These are phyloP conservation scores for Ptyas mucosa DNA, from an alignment of 2,113 vertebrate genomes.

Conservation along the genomic window DNA sequence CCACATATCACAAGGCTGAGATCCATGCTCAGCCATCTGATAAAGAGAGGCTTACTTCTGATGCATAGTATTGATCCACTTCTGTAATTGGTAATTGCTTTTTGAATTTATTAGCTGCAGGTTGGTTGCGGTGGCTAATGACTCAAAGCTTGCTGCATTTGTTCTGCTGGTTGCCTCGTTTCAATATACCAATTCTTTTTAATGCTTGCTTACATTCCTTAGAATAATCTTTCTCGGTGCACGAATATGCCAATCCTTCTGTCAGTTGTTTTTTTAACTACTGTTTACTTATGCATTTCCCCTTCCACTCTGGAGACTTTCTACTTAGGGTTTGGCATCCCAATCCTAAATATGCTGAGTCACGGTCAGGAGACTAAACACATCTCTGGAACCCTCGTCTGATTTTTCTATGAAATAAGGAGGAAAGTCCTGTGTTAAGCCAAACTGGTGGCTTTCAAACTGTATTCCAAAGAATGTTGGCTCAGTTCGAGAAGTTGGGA, in stretches of 20 bases:
- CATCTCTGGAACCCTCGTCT: background rate
- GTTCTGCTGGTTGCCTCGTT: conserved; percentile 72
- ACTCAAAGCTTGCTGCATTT: conserved; percentile 67
- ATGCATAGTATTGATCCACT: conserved; percentile 89
- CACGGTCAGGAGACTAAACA: background rate
- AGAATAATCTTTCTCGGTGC: conserved; percentile 50
- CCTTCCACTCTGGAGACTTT: background rate
- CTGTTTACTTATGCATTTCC: conserved; percentile 10
- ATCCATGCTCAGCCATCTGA: conserved; percentile 99
- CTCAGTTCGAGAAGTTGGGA: background rate
- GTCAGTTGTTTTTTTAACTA: conserved; percentile 23
- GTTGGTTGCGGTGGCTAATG: conserved; percentile 82
- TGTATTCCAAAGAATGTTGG: background rate
- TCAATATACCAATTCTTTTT: conserved; percentile 54
- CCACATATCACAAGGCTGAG: conserved; percentile 98
- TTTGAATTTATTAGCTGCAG: conserved; percentile 68
- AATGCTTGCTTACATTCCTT: conserved; percentile 66
- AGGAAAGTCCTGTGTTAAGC: background rate
- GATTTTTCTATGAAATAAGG: background rate
- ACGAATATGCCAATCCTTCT: conserved; percentile 40
- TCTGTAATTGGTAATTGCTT: conserved; percentile 87
- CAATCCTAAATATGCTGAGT: background rate
- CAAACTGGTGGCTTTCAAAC: background rate
- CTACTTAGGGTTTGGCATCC: background rate
- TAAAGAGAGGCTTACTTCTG: conserved; percentile 96